Conservation (phyloP, 1,140 invertebrate species). For the Cyphomyrmex costatus region DNA sequence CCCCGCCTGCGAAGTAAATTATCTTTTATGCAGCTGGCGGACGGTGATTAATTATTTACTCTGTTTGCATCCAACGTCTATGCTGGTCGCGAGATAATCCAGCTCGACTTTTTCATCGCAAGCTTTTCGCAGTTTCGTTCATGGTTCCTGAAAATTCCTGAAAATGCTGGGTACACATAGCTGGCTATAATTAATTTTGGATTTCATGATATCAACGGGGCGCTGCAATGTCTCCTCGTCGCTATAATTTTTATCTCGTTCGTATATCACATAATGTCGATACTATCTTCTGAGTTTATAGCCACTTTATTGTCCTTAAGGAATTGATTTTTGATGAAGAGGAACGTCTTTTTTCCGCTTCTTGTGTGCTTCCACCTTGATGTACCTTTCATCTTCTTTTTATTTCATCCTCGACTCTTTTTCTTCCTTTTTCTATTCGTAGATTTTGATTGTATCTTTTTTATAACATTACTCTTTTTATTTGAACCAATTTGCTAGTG, state of each 20-base stretch:
- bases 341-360: slow-evolving; percentile 42
- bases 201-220: slow-evolving; percentile 10
- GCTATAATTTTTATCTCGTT: slow-evolving; percentile 44
- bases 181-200: slow-evolving; percentile 37
- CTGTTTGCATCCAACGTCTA: slow-evolving; percentile 22
- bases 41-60: slow-evolving; percentile 55
- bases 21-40: slow-evolving; percentile 47
- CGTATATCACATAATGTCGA: slow-evolving; percentile 60
- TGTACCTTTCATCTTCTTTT: slow-evolving; percentile 46
- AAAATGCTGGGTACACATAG: slow-evolving; percentile 23
- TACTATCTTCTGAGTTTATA: slow-evolving; percentile 63
- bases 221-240: neutral
- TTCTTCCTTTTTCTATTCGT: neutral
- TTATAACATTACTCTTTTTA: slow-evolving; percentile 38
- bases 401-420: slow-evolving; percentile 6
- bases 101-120: slow-evolving; percentile 41
- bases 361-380: slow-evolving; percentile 37
- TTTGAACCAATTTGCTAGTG: neutral
- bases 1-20: slow-evolving; percentile 21
- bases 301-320: slow-evolving; percentile 65
- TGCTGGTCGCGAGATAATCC: slow-evolving; percentile 33
- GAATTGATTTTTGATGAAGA: slow-evolving; percentile 58
- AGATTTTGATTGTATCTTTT: slow-evolving; percentile 35
- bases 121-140: slow-evolving; percentile 33
- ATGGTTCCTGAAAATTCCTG: slow-evolving; percentile 11